These are phyloP conservation scores for Cephus nigrinus DNA, from an alignment of 2,888 invertebrate genomes.

Conservation along the genomic window DNA sequence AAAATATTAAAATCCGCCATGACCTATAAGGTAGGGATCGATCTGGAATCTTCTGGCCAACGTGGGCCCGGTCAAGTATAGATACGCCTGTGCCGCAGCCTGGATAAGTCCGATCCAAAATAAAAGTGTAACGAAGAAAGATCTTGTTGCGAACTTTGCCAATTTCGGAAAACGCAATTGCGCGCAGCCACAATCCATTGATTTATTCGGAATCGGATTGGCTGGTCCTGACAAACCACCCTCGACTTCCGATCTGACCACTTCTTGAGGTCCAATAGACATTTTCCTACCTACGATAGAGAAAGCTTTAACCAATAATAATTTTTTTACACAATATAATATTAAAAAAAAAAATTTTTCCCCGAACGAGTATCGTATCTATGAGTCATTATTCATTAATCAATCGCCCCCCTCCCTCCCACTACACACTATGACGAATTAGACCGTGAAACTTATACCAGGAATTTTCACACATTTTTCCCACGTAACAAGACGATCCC, in stretches of 20 bases:
- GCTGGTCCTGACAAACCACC: slow-evolving; percentile 57
- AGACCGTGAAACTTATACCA: not conserved
- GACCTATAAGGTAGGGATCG: slow-evolving; percentile 54
- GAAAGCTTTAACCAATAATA: not conserved
- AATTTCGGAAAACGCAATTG: slow-evolving; percentile 55
- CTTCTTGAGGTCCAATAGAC: slow-evolving; percentile 54
- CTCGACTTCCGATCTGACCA: slow-evolving; percentile 55
- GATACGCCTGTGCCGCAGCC: slow-evolving; percentile 53
- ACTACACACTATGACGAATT: not conserved
- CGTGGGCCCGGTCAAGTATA: slow-evolving; percentile 50
- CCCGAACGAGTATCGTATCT: not conserved
- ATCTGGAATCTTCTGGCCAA: slow-evolving; percentile 57
- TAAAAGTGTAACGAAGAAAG: slow-evolving; percentile 51
- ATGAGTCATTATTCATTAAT: not conserved
- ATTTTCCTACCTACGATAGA: slow-evolving; percentile 28
- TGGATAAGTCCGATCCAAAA: slow-evolving; percentile 56
- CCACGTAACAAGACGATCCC: not conserved
- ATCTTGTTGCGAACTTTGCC: slow-evolving; percentile 57
- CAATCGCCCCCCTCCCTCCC: not conserved
- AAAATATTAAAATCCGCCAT: not conserved
- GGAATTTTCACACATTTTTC: not conserved
- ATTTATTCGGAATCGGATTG: slow-evolving; percentile 55
- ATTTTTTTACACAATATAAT: not conserved
- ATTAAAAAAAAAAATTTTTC: not conserved
- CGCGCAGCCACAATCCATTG: slow-evolving; percentile 60